Evolutionary conservation across 2,113 vertebrate genomes (phyloP).

Genomic region (Trogon surrucura): DNA sequence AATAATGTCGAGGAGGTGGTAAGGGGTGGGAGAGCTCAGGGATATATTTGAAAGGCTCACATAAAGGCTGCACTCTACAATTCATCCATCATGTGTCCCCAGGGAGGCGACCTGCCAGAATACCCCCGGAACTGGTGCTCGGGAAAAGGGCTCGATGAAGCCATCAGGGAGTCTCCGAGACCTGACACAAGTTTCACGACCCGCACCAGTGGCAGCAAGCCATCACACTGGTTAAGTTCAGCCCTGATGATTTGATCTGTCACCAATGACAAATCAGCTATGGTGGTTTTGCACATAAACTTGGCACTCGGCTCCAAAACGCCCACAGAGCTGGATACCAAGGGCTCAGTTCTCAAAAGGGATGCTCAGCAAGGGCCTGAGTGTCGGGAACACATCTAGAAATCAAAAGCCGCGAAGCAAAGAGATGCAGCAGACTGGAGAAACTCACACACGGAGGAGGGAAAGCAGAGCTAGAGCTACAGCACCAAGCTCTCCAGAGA

Average conservation of each 20-base stretch:
- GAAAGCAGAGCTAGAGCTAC: neutral
- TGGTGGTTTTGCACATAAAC: neutral
- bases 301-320: neutral
- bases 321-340: neutral
- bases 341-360: neutral
- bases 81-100: neutral
- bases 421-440: neutral
- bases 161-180: neutral
- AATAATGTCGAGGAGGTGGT: neutral
- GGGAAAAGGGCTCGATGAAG: conserved; percentile 33
- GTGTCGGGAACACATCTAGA: neutral
- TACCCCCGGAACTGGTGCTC: neutral
- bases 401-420: neutral
- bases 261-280: neutral
- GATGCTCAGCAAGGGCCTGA: neutral
- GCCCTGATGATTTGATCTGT: neutral
- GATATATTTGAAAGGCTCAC: conserved; percentile 9
- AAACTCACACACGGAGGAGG: neutral
- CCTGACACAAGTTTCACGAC: neutral
- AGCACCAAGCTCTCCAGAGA: neutral
- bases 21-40: neutral
- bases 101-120: neutral
- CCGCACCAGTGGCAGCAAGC: neutral
- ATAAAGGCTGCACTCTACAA: neutral
- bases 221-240: neutral